Conservation (phyloP, 2,113 vertebrate genomes). For the Amblyornis subalaris region DNA sequence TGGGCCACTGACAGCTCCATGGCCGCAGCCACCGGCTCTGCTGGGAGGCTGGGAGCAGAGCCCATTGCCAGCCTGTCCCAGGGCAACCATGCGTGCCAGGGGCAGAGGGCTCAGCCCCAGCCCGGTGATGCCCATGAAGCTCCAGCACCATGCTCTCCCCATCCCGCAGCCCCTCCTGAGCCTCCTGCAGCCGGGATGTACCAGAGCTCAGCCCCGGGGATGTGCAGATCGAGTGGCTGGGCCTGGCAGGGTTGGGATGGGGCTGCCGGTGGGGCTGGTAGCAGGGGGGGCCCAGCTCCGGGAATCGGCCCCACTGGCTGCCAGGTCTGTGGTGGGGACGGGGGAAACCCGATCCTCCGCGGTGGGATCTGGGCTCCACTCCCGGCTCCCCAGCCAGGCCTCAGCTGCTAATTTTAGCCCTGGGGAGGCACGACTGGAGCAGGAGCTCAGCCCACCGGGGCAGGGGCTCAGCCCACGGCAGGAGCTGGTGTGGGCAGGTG, state of each 20-base stretch:
- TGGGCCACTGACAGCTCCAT: neutral
- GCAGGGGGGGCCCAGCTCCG: constrained; percentile 30
- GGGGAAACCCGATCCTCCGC: constrained; percentile 36
- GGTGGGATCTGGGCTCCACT: neutral
- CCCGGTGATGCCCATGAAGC: rapidly evolving
- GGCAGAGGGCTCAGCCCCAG: neutral
- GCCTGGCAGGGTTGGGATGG: neutral
- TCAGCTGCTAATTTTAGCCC: constrained; percentile 31
- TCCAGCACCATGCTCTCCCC: neutral
- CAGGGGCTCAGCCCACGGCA: neutral
- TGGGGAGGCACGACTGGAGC: neutral
- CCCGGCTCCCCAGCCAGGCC: neutral
- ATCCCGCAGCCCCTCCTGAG: neutral
- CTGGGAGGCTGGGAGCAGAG: neutral
- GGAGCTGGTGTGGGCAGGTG: neutral
- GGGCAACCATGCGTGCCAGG: rapidly evolving
- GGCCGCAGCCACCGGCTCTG: rapidly evolving
- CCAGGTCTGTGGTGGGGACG: constrained; percentile 39
- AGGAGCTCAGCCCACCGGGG: neutral
- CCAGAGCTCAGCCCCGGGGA: neutral
- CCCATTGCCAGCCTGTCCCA: neutral
- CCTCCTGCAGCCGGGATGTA: neutral
- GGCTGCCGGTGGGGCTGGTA: constrained; percentile 22
- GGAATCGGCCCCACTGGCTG: constrained; percentile 30
- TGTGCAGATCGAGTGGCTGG: neutral